These are phyloP conservation scores for Platycnemis pennipes DNA, from an alignment of 2,888 invertebrate species.

Conservation along the genomic window DNA sequence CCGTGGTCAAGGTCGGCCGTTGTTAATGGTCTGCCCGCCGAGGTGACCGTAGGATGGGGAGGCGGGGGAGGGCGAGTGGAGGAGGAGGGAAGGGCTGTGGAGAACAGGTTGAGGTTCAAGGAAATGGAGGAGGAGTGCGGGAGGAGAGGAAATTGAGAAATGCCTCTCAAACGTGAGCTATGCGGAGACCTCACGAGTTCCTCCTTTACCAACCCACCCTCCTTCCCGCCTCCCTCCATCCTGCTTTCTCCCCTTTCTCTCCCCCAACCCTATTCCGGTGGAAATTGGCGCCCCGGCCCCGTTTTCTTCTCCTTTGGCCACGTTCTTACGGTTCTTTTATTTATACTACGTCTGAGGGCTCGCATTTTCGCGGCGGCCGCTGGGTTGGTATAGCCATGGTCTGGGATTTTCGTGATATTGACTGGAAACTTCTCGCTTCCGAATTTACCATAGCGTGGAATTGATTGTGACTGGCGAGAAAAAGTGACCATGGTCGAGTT, in stretches of 20 bases:
- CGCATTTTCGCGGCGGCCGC: background rate
- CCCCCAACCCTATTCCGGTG: conserved; percentile 14
- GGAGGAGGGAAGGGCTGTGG: background rate
- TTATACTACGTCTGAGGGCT: background rate
- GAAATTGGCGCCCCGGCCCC: background rate
- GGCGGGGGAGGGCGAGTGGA: background rate
- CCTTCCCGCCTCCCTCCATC: background rate
- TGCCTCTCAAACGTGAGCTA: conserved; percentile 57
- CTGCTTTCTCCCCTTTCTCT: background rate
- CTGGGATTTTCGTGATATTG: too few species aligned
- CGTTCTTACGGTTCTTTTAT: background rate
- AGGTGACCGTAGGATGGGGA: background rate
- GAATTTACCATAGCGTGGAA: too few species aligned
- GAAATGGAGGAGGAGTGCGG: conserved; percentile 1
- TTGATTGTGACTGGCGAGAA: too few species aligned
- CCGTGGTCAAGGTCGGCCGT: conserved; percentile 66
- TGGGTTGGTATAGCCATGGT: too few species aligned
- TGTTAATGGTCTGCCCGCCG: conserved; percentile 53
- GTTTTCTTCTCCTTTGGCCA: background rate
- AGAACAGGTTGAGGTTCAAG: conserved; percentile 54
- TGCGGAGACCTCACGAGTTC: conserved; percentile 38
- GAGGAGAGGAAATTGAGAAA: conserved; percentile 44
- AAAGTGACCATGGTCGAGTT: too few species aligned
- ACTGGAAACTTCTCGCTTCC: too few species aligned
- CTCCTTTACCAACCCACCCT: background rate